These are phyloP conservation scores for Chrysemys picta DNA, from an alignment of 2,113 vertebrate species.

Conservation along the genomic window DNA sequence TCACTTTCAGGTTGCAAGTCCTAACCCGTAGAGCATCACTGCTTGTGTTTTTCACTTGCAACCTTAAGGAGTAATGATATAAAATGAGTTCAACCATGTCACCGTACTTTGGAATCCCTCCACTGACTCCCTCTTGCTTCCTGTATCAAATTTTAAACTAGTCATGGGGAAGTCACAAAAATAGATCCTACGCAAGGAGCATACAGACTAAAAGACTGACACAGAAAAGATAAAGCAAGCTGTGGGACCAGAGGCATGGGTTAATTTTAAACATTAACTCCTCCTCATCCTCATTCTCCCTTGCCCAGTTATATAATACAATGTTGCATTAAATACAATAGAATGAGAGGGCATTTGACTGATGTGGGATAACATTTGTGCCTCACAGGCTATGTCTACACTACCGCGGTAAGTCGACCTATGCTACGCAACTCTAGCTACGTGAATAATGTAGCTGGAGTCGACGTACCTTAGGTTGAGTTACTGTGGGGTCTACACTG, in stretches of 20 bases:
- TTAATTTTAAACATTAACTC: background rate
- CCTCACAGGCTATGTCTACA: background rate
- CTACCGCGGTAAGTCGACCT: no score
- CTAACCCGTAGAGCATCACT: background rate
- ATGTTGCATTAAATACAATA: background rate
- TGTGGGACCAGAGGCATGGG: background rate
- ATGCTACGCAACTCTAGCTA: no score
- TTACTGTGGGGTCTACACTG: no score
- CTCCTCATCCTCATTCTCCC: background rate
- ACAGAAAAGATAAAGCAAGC: rapidly evolving
- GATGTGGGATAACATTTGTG: background rate
- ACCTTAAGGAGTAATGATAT: background rate
- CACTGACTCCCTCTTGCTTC: background rate
- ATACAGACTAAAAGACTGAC: rapidly evolving
- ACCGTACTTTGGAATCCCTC: rapidly evolving
- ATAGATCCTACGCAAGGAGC: background rate
- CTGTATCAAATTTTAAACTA: background rate
- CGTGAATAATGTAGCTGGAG: no score
- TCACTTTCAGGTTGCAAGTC: background rate
- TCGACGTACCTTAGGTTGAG: no score
- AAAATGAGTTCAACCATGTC: rapidly evolving
- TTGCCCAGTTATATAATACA: no score
- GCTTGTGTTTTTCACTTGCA: background rate
- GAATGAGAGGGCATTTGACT: background rate
- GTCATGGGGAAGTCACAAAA: background rate